These are phyloP conservation scores for Myotis pilosus DNA, from an alignment of 2,797 vertebrate genomes.

Conservation along the genomic window DNA sequence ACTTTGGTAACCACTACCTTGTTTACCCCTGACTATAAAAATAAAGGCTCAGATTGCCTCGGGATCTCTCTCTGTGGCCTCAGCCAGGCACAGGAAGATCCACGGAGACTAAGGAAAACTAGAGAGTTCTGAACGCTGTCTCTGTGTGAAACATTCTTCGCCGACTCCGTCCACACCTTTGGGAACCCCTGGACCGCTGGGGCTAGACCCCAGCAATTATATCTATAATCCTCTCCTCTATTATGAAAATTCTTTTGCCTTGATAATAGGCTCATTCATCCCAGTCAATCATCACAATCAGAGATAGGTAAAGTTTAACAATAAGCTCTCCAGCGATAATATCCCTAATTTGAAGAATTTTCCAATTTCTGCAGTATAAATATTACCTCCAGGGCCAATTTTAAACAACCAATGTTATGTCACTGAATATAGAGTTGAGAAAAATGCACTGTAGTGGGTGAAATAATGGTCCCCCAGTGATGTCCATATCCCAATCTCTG, in stretches of 20 bases:
- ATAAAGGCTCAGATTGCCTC: too few species aligned
- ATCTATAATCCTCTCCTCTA: not conserved
- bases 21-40: too few species aligned
- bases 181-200: too few species aligned
- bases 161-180: too few species aligned
- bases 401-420: not conserved
- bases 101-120: too few species aligned
- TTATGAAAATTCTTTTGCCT: not conserved
- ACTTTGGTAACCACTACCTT: too few species aligned
- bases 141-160: too few species aligned
- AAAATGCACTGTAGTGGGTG: not conserved
- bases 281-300: not conserved
- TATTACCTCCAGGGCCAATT: not conserved
- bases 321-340: not conserved
- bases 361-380: not conserved
- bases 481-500: not conserved
- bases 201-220: not conserved
- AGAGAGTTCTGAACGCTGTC: too few species aligned
- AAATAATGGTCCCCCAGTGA: not conserved
- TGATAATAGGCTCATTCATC: not conserved
- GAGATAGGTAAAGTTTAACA: not conserved
- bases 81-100: too few species aligned
- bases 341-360: not conserved
- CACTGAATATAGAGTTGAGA: not conserved
- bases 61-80: too few species aligned